Conservation (phyloP, 2,888 invertebrate species). For the Suillia variegata region DNA sequence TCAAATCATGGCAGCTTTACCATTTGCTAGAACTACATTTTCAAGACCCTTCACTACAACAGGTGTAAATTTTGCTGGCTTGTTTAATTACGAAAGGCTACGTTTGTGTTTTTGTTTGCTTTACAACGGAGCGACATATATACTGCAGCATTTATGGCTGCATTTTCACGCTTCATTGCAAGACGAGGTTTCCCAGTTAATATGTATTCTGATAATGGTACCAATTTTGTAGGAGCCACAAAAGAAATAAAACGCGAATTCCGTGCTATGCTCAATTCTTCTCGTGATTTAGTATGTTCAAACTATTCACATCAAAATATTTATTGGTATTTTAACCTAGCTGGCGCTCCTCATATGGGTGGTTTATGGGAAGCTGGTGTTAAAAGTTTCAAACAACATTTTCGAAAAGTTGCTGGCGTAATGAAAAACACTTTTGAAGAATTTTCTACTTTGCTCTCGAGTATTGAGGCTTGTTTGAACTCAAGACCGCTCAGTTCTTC, state of each 20-base stretch:
- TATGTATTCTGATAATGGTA: neutral
- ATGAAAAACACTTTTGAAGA: neutral
- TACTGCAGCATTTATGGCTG: neutral
- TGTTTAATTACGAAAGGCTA: neutral
- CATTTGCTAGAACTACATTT: no score
- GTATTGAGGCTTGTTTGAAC: neutral
- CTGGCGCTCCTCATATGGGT: slow-evolving; percentile 3
- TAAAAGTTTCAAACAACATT: neutral
- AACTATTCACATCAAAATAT: neutral
- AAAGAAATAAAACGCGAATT: neutral
- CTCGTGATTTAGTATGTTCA: neutral
- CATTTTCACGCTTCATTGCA: neutral
- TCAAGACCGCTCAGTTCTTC: neutral
- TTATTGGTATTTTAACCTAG: neutral
- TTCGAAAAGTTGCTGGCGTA: neutral
- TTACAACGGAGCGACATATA: neutral
- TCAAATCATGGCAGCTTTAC: no score
- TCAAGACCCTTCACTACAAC: no score
- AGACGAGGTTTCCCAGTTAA: neutral
- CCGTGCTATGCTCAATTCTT: neutral
- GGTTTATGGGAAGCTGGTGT: neutral
- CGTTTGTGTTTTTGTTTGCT: slow-evolving; percentile 1
- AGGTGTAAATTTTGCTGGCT: no score
- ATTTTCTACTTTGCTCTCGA: neutral
- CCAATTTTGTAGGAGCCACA: neutral